Percentiles rank a stretch among this genome's conserved stretches.
These are phyloP conservation scores for Etia nguti DNA, from an alignment of 2,113 vertebrate species.

Conservation along the genomic window DNA sequence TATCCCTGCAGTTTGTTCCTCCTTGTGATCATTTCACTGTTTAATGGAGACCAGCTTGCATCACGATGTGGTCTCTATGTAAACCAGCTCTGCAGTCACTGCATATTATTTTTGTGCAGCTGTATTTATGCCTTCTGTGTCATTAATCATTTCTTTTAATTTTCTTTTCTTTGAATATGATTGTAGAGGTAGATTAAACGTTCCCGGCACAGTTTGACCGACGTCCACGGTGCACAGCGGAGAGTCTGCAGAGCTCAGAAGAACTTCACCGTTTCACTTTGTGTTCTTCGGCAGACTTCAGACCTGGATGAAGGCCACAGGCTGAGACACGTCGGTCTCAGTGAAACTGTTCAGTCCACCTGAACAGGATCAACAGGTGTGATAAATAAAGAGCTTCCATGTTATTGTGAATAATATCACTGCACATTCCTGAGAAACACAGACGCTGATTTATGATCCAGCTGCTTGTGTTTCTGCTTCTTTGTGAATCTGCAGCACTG, in stretches of 20 bases:
- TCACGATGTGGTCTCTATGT: background rate
- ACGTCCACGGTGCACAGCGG: background rate
- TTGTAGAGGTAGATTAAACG: too few relatives aligned
- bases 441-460: background rate
- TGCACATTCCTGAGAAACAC: background rate
- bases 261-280: accelerated
- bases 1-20: background rate
- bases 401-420: background rate
- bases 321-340: background rate
- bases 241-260: background rate
- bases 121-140: background rate
- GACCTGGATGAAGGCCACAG: background rate
- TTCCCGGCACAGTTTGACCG: background rate
- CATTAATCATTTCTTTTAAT: background rate
- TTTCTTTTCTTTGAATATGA: background rate
- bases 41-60: background rate
- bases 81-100: background rate
- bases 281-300: background rate
- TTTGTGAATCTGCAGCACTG: background rate
- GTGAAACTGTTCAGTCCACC: background rate
- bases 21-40: background rate
- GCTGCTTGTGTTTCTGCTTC: background rate
- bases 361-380: background rate
- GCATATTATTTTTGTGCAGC: background rate
- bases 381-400: background rate